A percentile compares a stretch with the other conserved stretches of the same genome.
These are phyloP conservation scores for Scaptomyza pallida DNA, from an alignment of 1,140 invertebrate species.

Conservation along the genomic window DNA sequence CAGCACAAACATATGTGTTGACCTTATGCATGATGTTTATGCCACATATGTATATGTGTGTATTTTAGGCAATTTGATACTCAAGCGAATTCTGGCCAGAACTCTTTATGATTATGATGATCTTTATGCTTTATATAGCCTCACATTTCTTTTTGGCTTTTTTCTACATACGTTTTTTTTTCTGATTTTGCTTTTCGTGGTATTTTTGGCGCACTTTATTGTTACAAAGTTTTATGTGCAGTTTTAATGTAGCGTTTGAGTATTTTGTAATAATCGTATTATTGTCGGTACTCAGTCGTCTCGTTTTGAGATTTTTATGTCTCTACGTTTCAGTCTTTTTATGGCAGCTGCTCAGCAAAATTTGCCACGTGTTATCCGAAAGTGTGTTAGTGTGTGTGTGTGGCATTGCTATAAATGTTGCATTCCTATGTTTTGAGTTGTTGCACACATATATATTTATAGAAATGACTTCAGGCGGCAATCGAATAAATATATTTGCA, in stretches of 20 bases:
- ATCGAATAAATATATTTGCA: slow-evolving; percentile 1
- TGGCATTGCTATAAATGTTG: slow-evolving; percentile 43
- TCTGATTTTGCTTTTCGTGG: slow-evolving; percentile 27
- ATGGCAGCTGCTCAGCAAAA: slow-evolving; percentile 42
- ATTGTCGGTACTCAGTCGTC: slow-evolving; percentile 37
- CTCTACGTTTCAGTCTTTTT: slow-evolving; percentile 33
- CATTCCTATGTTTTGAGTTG: slow-evolving; percentile 43
- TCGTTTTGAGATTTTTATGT: slow-evolving; percentile 49
- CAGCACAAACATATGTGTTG: background rate
- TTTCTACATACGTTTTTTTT: background rate
- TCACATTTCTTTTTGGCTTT: background rate
- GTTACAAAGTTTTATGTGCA: slow-evolving; percentile 50
- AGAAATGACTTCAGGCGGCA: slow-evolving; percentile 60
- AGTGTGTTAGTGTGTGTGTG: background rate
- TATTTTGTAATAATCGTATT: slow-evolving; percentile 65
- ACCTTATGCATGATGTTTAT: background rate
- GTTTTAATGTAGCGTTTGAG: slow-evolving; percentile 42
- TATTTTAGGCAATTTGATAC: slow-evolving; percentile 18
- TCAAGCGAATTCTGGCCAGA: slow-evolving; percentile 9
- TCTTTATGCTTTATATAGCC: slow-evolving; percentile 28
- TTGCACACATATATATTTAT: slow-evolving; percentile 61
- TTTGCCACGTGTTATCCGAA: slow-evolving; percentile 10
- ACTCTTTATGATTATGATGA: slow-evolving; percentile 38
- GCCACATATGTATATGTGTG: background rate
- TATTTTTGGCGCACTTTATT: slow-evolving; percentile 45